These are phyloP conservation scores for Recurvirostra avosetta DNA, from an alignment of 2,113 vertebrate genomes.

Conservation along the genomic window DNA sequence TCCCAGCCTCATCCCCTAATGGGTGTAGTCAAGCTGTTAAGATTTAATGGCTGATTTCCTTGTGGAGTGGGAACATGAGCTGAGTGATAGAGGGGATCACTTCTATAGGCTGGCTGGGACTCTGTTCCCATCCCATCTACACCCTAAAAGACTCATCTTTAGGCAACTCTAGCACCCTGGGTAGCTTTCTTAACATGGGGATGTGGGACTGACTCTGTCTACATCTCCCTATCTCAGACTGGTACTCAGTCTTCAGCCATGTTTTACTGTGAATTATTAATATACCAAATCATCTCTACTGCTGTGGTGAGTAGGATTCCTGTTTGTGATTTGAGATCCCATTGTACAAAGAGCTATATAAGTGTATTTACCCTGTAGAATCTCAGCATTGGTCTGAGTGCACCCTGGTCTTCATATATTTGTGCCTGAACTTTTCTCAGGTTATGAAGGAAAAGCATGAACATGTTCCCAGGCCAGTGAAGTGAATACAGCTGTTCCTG, in stretches of 20 bases:
- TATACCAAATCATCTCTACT: not conserved
- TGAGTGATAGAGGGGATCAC: not conserved
- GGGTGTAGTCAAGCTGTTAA: not conserved
- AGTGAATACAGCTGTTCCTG: not conserved
- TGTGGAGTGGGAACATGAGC: not conserved
- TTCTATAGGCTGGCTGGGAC: not conserved
- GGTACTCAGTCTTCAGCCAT: not conserved
- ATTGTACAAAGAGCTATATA: not conserved
- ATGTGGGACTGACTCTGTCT: not conserved
- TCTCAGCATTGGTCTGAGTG: not conserved
- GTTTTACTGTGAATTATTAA: not conserved
- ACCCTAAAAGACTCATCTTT: not conserved
- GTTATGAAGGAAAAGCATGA: not conserved
- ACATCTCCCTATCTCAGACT: not conserved
- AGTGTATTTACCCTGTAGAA: not conserved
- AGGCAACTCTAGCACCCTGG: not conserved
- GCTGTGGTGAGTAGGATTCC: not conserved
- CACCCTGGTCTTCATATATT: not conserved
- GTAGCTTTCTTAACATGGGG: not conserved
- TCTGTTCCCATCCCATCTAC: not conserved
- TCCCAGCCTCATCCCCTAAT: not conserved
- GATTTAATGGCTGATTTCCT: not conserved
- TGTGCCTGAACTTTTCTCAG: not conserved
- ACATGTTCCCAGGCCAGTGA: not conserved
- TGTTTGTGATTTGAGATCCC: not conserved